Conservation (phyloP, 2,113 vertebrate genomes). For the Triplophysa siluroides region DNA sequence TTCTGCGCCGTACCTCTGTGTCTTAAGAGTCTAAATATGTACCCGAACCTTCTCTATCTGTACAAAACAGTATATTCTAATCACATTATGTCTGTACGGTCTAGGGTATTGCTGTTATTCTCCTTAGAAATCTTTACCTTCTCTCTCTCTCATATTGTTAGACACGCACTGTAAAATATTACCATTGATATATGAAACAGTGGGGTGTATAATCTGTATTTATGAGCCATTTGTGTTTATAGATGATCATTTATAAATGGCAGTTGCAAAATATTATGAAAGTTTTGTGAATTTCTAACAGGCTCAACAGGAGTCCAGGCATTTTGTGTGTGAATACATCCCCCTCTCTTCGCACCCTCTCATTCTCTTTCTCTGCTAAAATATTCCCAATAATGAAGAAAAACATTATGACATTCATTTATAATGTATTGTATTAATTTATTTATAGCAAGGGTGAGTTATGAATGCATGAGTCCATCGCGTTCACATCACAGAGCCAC, state of each 20-base stretch:
- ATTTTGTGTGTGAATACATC: not conserved
- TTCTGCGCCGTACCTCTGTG: not conserved
- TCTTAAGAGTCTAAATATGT: not conserved
- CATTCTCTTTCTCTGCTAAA: not conserved
- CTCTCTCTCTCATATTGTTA: not conserved
- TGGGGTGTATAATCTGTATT: constrained; percentile 9
- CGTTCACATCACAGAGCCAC: not conserved
- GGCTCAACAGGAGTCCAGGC: not conserved
- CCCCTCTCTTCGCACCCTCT: not conserved
- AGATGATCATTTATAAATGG: constrained; percentile 20
- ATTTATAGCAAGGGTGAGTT: constrained; percentile 26
- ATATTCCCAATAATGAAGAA: constrained; percentile 20
- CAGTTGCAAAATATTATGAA: constrained; percentile 17
- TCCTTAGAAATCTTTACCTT: constrained; percentile 6
- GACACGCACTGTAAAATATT: not conserved
- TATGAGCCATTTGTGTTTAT: constrained; percentile 22
- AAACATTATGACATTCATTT: constrained; percentile 33
- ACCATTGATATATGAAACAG: constrained; percentile 14
- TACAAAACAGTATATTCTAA: not conserved
- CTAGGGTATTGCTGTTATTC: not conserved
- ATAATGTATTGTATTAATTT: constrained; percentile 24
- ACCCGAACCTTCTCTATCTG: not conserved
- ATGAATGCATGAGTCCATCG: constrained; percentile 16
- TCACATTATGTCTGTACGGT: not conserved
- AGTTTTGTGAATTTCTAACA: constrained; percentile 13